Percentiles rank a stretch among this genome's conserved stretches.
phyloP scores from a whole-genome alignment of 2,113 vertebrate species.

The Ursus arctos region DNA sequence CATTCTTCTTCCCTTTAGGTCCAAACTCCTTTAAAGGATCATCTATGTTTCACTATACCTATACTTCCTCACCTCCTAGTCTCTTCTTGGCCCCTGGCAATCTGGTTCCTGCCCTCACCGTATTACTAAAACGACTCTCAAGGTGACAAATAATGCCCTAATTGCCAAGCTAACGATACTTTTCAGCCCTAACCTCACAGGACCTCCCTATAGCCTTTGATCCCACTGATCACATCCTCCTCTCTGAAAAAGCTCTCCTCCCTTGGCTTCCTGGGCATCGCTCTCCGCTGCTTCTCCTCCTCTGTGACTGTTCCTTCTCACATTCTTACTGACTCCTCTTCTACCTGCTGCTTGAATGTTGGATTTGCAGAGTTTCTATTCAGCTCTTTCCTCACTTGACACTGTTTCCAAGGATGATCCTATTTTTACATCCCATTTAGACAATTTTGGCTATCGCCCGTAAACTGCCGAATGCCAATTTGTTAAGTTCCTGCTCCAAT shows the following conservation, averaged over 20 bases:
- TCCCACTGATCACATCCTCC: background rate
- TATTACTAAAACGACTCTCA: conserved; percentile 13
- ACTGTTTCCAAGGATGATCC: background rate
- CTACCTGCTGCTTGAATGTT: background rate
- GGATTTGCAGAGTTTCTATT: background rate
- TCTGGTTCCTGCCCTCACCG: background rate
- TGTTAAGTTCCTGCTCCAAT: background rate
- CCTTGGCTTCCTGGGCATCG: background rate
- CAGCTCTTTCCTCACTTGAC: background rate
- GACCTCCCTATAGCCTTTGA: background rate
- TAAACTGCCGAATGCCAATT: background rate
- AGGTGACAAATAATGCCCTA: background rate
- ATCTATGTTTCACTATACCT: background rate
- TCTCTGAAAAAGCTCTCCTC: background rate
- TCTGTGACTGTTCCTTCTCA: background rate
- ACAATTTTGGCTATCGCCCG: background rate
- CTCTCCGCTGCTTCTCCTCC: background rate
- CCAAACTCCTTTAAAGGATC: background rate
- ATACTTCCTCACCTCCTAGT: background rate
- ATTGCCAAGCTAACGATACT: background rate
- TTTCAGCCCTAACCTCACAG: background rate
- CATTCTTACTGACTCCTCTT: background rate
- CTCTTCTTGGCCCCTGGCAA: background rate
- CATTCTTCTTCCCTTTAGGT: conserved; percentile 1
- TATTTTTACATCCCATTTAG: background rate